phyloP scores from a whole-genome alignment of 2,888 invertebrate species.

The Cryptophagus acutangulus region DNA sequence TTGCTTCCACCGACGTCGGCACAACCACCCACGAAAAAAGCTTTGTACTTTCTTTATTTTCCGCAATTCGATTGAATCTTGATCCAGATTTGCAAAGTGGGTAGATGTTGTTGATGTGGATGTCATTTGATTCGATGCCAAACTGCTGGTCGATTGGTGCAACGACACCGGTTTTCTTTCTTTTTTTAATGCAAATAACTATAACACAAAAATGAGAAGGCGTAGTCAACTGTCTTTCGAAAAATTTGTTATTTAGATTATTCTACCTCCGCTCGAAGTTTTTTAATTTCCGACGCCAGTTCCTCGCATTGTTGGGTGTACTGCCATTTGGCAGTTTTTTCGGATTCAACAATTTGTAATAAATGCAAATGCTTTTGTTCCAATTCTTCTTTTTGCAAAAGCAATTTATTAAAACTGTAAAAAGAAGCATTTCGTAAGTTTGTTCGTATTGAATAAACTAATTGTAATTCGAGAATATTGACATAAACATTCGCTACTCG shows the following conservation, averaged over 20 bases:
- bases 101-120: conserved; percentile 33
- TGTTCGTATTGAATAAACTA: too few species aligned
- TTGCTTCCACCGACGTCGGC: conserved; percentile 87
- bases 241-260: not conserved
- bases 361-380: conserved; percentile 89
- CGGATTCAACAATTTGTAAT: conserved; percentile 84
- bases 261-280: conserved; percentile 76
- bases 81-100: conserved; percentile 37
- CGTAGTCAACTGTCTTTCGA: too few species aligned
- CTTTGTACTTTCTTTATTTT: conserved; percentile 89
- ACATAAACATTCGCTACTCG: too few species aligned
- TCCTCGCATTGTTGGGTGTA: conserved; percentile 91
- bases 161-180: conserved; percentile 61
- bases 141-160: conserved; percentile 37
- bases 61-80: conserved; percentile 69
- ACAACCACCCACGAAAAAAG: conserved; percentile 91
- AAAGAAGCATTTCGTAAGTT: conserved; percentile 6
- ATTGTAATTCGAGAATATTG: too few species aligned
- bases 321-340: conserved; percentile 89
- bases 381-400: conserved; percentile 83
- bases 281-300: conserved; percentile 81
- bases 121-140: conserved; percentile 33
- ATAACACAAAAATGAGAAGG: conserved; percentile 25
- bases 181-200: conserved; percentile 77
- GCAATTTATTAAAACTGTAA: conserved; percentile 78